Percentiles rank a stretch among this genome's conserved stretches.
phyloP scores from a whole-genome alignment of 2,113 vertebrate genomes.

The Lampris megalopsis region DNA sequence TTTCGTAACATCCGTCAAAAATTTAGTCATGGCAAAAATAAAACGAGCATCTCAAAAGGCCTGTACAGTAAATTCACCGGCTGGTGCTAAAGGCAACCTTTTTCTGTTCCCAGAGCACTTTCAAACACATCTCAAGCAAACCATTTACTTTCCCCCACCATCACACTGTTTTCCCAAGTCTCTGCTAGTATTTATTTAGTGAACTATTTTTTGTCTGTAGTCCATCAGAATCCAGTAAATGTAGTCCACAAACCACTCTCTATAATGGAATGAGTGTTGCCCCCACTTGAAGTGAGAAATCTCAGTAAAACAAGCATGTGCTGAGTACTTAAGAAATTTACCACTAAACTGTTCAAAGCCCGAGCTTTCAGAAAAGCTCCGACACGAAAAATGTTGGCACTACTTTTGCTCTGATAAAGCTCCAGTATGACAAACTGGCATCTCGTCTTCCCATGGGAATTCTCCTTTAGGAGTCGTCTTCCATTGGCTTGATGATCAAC shows the following conservation, averaged over 20 bases:
- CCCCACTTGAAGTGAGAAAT: slow-evolving; percentile 21
- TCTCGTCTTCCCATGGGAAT: slow-evolving; percentile 3
- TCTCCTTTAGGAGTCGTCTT: slow-evolving; percentile 10
- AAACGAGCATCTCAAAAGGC: slow-evolving; percentile 13
- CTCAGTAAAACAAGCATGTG: slow-evolving; percentile 28
- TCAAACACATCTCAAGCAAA: slow-evolving; percentile 42
- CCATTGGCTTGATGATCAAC: neutral
- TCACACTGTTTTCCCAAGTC: slow-evolving; percentile 16
- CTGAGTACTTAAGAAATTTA: slow-evolving; percentile 25
- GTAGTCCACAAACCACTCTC: slow-evolving; percentile 20
- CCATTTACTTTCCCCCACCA: slow-evolving; percentile 41
- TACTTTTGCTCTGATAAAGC: slow-evolving; percentile 42
- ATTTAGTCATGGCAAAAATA: slow-evolving; percentile 36
- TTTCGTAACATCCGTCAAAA: slow-evolving; percentile 40
- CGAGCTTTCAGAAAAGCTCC: slow-evolving; percentile 20
- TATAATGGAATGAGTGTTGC: slow-evolving; percentile 16
- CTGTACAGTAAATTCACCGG: slow-evolving; percentile 30
- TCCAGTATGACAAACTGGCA: slow-evolving; percentile 38
- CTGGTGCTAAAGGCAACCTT: slow-evolving; percentile 19
- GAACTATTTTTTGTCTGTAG: slow-evolving; percentile 5
- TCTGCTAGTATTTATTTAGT: slow-evolving; percentile 41
- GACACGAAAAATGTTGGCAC: slow-evolving; percentile 12
- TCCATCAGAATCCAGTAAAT: slow-evolving; percentile 13
- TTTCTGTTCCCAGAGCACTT: slow-evolving; percentile 33
- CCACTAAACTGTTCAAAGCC: slow-evolving; percentile 46